Evolutionary conservation across 2,888 invertebrate species (phyloP).

Genomic region (Sinotaia quadrata): DNA sequence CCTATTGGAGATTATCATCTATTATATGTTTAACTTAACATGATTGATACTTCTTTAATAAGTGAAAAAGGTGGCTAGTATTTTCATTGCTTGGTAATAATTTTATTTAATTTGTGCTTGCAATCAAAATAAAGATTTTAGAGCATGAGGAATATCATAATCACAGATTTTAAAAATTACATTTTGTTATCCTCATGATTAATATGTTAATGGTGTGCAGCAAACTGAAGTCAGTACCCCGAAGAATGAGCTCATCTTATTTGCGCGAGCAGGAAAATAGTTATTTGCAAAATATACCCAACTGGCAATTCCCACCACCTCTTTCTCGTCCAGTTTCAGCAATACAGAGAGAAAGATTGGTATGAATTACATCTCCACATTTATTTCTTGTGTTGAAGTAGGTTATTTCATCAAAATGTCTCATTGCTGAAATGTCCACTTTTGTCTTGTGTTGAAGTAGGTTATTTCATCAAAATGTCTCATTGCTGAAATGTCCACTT

Average conservation of each 20-base stretch:
- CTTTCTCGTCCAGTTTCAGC: constrained; percentile 41
- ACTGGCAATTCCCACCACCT: constrained; percentile 49
- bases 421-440: not conserved
- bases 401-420: not conserved
- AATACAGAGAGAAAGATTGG: constrained; percentile 41
- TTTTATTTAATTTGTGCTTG: too few species aligned
- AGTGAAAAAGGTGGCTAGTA: too few species aligned
- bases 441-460: not conserved
- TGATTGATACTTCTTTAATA: too few species aligned
- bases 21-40: too few species aligned
- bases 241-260: constrained; percentile 49
- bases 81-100: too few species aligned
- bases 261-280: constrained; percentile 56
- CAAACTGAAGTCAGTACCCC: constrained; percentile 59
- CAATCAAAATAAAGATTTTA: too few species aligned
- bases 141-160: too few species aligned
- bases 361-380: constrained; percentile 24
- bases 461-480: not conserved
- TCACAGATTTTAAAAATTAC: too few species aligned
- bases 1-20: too few species aligned
- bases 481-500: not conserved
- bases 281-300: constrained; percentile 44
- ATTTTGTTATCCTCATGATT: too few species aligned
- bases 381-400: not conserved
- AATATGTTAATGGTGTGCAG: too few species aligned